Percentiles rank a stretch among this genome's conserved stretches.
Conservation (phyloP, 2,113 vertebrate genomes). For the Protobothrops flavoviridis region DNA sequence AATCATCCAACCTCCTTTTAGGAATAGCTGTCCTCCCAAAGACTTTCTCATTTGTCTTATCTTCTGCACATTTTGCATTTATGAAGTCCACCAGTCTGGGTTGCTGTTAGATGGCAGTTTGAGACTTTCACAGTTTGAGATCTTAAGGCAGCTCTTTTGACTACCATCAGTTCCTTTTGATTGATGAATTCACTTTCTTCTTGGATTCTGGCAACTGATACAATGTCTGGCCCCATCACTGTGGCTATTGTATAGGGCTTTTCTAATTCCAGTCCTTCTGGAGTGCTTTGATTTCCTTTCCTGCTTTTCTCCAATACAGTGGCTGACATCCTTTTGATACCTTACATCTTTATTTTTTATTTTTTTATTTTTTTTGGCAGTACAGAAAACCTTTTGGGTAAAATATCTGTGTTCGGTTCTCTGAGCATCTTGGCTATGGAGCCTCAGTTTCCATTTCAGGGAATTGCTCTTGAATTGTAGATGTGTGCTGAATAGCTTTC, state of each 20-base stretch:
- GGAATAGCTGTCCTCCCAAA: background rate
- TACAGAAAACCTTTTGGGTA: background rate
- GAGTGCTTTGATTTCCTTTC: background rate
- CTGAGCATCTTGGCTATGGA: background rate
- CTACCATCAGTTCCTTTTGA: background rate
- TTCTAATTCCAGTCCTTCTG: background rate
- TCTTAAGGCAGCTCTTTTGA: background rate
- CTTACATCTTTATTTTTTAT: background rate
- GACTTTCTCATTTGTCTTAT: background rate
- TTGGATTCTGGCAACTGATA: background rate
- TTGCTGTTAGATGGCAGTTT: background rate
- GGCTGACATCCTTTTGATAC: background rate
- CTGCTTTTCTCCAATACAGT: background rate
- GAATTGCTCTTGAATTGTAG: background rate
- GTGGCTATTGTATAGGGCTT: background rate
- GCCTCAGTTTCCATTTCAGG: background rate
- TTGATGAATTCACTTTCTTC: background rate
- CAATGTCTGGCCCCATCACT: background rate
- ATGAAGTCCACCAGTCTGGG: background rate
- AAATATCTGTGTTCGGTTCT: background rate
- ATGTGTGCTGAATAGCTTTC: background rate
- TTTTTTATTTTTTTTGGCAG: background rate
- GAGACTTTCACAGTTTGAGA: background rate
- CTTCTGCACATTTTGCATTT: background rate
- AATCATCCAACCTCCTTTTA: background rate